Percentiles rank a stretch among this genome's conserved stretches.
These are phyloP conservation scores for Hedychridium roseum DNA, from an alignment of 2,888 invertebrate species.

Conservation along the genomic window DNA sequence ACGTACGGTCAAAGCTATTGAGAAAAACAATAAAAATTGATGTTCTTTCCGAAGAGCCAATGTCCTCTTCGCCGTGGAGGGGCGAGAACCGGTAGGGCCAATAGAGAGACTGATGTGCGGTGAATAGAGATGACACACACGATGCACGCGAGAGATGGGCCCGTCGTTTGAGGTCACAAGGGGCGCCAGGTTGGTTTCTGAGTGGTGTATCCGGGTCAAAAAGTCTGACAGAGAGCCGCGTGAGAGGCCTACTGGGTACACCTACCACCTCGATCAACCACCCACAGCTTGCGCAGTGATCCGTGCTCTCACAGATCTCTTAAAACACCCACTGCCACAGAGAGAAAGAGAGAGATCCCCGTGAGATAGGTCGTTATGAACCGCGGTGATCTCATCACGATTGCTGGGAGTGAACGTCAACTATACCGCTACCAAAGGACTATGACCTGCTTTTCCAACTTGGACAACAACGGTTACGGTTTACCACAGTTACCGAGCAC, in stretches of 20 bases:
- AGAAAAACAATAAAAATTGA: conserved; percentile 58
- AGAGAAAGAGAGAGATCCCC: no score
- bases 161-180: conserved; percentile 51
- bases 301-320: no score
- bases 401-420: conserved; percentile 36
- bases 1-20: conserved; percentile 40
- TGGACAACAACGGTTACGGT: conserved; percentile 20
- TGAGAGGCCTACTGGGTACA: conserved; percentile 45
- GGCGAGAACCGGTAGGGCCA: conserved; percentile 61
- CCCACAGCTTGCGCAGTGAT: conserved; percentile 44
- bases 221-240: conserved; percentile 47
- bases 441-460: conserved; percentile 32
- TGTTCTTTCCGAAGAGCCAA: conserved; percentile 65
- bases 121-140: conserved; percentile 54
- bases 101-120: conserved; percentile 59
- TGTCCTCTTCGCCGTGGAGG: conserved; percentile 64
- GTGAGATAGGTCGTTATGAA: conserved; percentile 44
- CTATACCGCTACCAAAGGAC: conserved; percentile 34
- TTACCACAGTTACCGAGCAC: conserved; percentile 5
- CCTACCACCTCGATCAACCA: conserved; percentile 46
- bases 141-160: conserved; percentile 55
- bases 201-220: conserved; percentile 52
- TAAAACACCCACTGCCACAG: no score
- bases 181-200: conserved; percentile 55
- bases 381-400: conserved; percentile 41